Conservation (phyloP, 1,140 invertebrate species). For the Gryllus bimaculatus region DNA sequence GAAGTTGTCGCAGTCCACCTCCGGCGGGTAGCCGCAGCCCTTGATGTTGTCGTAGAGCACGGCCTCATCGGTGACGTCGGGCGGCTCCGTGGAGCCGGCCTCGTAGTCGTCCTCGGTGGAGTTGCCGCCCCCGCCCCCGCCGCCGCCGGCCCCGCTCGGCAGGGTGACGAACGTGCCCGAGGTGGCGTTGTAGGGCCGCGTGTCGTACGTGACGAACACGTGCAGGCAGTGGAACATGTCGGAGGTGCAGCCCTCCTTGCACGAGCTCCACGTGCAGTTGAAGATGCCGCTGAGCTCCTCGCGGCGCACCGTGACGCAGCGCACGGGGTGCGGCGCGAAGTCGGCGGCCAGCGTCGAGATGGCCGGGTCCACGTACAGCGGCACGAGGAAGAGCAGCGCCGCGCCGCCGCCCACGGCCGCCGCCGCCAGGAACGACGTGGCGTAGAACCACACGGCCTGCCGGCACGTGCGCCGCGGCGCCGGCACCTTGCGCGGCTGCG, state of each 20-base stretch:
- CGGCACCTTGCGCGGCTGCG: slow-evolving; percentile 36
- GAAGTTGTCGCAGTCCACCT: slow-evolving; percentile 74
- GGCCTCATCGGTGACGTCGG: slow-evolving; percentile 42
- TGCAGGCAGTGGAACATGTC: slow-evolving; percentile 78
- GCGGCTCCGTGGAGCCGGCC: neutral
- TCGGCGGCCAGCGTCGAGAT: slow-evolving; percentile 76
- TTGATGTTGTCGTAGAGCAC: slow-evolving; percentile 69
- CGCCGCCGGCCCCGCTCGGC: neutral
- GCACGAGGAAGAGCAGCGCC: slow-evolving; percentile 74
- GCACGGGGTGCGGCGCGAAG: slow-evolving; percentile 66
- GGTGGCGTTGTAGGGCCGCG: slow-evolving; percentile 25
- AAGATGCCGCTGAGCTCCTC: slow-evolving; percentile 66
- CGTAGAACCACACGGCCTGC: slow-evolving; percentile 65
- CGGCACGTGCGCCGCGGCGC: slow-evolving; percentile 56
- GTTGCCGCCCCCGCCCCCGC: neutral
- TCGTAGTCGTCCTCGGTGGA: neutral
- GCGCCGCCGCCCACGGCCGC: slow-evolving; percentile 70
- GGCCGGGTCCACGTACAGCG: slow-evolving; percentile 83
- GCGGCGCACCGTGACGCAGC: slow-evolving; percentile 63
- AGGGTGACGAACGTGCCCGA: slow-evolving; percentile 7
- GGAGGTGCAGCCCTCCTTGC: slow-evolving; percentile 77
- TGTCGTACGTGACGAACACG: slow-evolving; percentile 69
- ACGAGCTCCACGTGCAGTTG: slow-evolving; percentile 80
- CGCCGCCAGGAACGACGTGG: slow-evolving; percentile 65
- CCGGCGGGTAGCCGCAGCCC: slow-evolving; percentile 82